Percentiles rank a stretch among this genome's conserved stretches.
Conservation (phyloP, 2,888 invertebrate species). For the Cactoblastis cactorum region DNA sequence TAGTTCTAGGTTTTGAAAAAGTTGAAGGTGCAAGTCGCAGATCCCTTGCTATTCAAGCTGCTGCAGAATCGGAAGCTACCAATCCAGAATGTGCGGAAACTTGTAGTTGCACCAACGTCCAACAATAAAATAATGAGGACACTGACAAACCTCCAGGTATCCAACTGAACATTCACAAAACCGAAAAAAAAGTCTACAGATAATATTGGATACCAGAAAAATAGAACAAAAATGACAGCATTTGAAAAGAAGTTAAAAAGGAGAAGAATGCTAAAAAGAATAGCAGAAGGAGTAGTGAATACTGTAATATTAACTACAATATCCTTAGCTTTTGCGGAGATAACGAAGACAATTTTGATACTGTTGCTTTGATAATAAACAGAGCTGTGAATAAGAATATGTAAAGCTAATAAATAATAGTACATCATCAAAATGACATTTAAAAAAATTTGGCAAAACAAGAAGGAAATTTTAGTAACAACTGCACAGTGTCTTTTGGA, state of each 20-base stretch:
- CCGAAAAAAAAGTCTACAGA: neutral
- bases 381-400: neutral
- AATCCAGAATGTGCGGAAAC: slow-evolving; percentile 41
- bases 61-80: slow-evolving; percentile 24
- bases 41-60: slow-evolving; percentile 27
- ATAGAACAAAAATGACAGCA: slow-evolving; percentile 35
- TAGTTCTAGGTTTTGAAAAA: slow-evolving; percentile 38
- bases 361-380: slow-evolving; percentile 33
- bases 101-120: slow-evolving; percentile 35
- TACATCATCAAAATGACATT: slow-evolving; percentile 33
- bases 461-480: slow-evolving; percentile 32
- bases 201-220: neutral
- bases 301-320: slow-evolving; percentile 48
- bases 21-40: slow-evolving; percentile 20
- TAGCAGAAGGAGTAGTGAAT: slow-evolving; percentile 47
- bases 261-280: slow-evolving; percentile 35
- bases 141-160: neutral
- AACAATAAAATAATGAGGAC: slow-evolving; percentile 15
- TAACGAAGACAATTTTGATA: slow-evolving; percentile 45
- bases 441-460: slow-evolving; percentile 38
- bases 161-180: neutral
- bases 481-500: slow-evolving; percentile 33
- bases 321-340: slow-evolving; percentile 53
- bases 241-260: slow-evolving; percentile 40
- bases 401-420: neutral